Percentiles rank a stretch among this genome's conserved stretches.
Conservation (phyloP, 1,140 invertebrate genomes). For the Grapholita molesta region DNA sequence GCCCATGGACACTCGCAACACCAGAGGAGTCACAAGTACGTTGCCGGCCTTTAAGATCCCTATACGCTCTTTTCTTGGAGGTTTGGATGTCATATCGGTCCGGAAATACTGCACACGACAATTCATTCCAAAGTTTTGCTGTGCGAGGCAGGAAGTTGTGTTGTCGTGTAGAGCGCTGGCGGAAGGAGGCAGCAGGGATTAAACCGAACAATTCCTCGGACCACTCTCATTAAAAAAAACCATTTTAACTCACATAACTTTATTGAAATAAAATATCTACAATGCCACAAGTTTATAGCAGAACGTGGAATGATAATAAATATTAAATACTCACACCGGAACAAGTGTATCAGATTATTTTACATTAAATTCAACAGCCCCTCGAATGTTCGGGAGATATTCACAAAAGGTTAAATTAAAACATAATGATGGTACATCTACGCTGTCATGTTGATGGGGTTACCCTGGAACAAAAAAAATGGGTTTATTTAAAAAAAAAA, state of each 20-base stretch:
- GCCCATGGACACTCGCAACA: no score
- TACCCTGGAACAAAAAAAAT: constrained; percentile 32
- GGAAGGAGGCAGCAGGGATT: no score
- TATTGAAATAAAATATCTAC: constrained; percentile 20
- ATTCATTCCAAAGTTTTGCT: no score
- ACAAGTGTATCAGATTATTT: not conserved
- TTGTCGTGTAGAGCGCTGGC: no score
- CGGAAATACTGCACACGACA: no score
- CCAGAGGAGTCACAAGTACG: no score
- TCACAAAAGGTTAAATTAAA: not conserved
- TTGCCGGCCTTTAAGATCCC: no score
- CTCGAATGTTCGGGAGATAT: not conserved
- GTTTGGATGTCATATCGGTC: no score
- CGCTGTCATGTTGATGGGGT: constrained; percentile 21
- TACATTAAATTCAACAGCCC: not conserved
- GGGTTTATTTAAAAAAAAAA: not conserved
- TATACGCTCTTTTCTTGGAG: no score
- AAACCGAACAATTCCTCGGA: no score
- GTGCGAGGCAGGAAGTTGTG: no score
- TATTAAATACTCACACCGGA: not conserved
- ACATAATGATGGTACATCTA: not conserved
- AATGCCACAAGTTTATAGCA: not conserved
- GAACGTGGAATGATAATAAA: not conserved
- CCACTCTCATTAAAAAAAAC: not conserved
- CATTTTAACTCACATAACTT: not conserved